Evolutionary conservation across 2,797 vertebrate genomes (phyloP), one percentile per base, ranked within the genome.

Genomic region (Sphaeramia orbicularis): DNA sequence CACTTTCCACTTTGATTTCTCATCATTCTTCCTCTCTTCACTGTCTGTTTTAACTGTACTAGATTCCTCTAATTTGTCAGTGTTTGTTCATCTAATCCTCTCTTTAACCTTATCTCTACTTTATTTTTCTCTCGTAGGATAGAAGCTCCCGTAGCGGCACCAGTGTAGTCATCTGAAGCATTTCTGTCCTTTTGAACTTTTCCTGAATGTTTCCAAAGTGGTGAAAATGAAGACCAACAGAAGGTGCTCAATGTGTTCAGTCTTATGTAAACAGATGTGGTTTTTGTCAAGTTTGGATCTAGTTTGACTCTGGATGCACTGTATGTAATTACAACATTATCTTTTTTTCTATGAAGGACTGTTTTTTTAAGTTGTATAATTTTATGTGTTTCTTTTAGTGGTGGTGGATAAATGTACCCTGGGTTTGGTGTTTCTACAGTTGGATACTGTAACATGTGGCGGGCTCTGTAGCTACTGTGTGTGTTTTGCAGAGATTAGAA

Each of bases 61-160:
- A 21, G 2, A 2, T 1, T 45, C 32, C 8, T 35, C 32, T 35
- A 10, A 35, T 35, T 32, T 8, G 32, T 35, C 3, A 2, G 7
- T 35, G 32, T 51, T 7, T n/a, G 21, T 45, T 53, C 5, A 40
- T 58, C 13, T 4, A 6, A 10, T 44, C 38, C 4, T 5, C 0
- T 54, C 54, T 52, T 63, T 37, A 47, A 78, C 32, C 18, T 49
- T 8, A 1, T 6, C 44, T 81, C 47, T 81, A 7, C 40, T 57
- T 84, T 64, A 32, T 59, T 76, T 82, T 48, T 84, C 59, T 85
- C 65, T 85, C 92, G 77, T 93, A 98, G 93, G 96, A 93, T 89
- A 95, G 93, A 87, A 97, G 96, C 91, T 98, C 96, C 78, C 93
- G 92, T 91, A 99, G 97, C 77, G 95, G 90, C 83, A 94, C 86